Percentiles rank a stretch among this genome's conserved stretches.
Evolutionary conservation across 1,140 invertebrate genomes (phyloP).

Genomic region (Araneus ventricosus): DNA sequence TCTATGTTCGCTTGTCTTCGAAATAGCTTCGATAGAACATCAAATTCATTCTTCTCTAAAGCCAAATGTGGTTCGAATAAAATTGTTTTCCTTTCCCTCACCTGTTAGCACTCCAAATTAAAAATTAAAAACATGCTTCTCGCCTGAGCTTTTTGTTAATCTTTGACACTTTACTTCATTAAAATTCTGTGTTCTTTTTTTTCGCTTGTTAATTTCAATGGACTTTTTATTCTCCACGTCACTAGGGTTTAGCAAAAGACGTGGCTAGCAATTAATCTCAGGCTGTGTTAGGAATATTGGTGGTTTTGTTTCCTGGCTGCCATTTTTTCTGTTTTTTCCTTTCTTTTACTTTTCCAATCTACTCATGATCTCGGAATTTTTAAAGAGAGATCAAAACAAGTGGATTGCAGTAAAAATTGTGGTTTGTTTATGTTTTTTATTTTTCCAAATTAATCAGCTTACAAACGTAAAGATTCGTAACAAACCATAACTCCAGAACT

Average conservation of each 20-base stretch:
- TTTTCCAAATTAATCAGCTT: no score
- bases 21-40: no score
- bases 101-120: no score
- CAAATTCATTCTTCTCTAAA: no score
- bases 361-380: slow-evolving; percentile 3
- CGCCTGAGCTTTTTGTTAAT: slow-evolving; percentile 16
- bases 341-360: not conserved
- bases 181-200: not conserved
- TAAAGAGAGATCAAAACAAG: not conserved
- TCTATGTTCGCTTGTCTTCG: no score
- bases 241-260: not conserved
- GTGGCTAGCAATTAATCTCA: not conserved
- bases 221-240: not conserved
- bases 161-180: slow-evolving; percentile 27
- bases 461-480: no score
- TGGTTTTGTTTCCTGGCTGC: not conserved
- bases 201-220: slow-evolving; percentile 10
- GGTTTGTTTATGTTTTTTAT: no score
- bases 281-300: not conserved
- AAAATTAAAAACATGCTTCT: slow-evolving; percentile 21
- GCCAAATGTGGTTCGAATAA: no score
- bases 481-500: no score
- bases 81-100: no score
- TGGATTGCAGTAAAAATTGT: no score
- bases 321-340: not conserved